Conservation (phyloP, 2,888 invertebrate species). For the Gisinianus flammeolus region DNA sequence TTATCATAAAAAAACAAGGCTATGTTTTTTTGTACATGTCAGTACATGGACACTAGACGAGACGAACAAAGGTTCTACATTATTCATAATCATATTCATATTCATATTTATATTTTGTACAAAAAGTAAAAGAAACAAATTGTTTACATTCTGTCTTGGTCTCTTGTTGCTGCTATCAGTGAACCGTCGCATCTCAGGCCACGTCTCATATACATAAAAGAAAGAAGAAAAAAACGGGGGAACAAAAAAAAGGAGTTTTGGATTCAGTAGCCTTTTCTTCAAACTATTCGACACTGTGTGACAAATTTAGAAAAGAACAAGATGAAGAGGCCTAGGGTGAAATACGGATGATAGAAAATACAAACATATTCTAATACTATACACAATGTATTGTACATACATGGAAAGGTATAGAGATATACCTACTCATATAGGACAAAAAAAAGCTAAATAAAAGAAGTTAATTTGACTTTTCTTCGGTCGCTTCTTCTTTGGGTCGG, state of each 20-base stretch:
- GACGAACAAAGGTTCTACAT: too few species aligned
- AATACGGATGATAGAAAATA: neutral
- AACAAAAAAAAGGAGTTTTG: neutral
- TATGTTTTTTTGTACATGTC: too few species aligned
- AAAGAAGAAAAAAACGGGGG: neutral
- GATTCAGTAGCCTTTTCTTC: neutral
- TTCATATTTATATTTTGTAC: slow-evolving; percentile 1
- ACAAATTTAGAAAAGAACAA: slow-evolving; percentile 31
- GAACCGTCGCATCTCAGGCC: neutral
- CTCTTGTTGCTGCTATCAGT: slow-evolving; percentile 15
- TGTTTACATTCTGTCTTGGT: slow-evolving; percentile 25
- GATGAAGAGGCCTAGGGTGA: slow-evolving; percentile 21
- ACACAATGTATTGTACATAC: neutral
- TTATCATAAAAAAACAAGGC: too few species aligned
- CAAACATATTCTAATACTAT: neutral
- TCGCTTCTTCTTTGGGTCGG: slow-evolving; percentile 30
- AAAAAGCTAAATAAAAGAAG: slow-evolving; percentile 7
- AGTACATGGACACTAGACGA: too few species aligned
- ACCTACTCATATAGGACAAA: neutral
- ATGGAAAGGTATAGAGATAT: too few species aligned
- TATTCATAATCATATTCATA: too few species aligned
- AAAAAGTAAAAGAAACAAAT: neutral
- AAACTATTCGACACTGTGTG: slow-evolving; percentile 28
- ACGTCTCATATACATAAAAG: neutral
- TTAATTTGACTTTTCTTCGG: slow-evolving; percentile 30